Conservation (phyloP, 2,797 vertebrate species). For the Meriones psammophilus region DNA sequence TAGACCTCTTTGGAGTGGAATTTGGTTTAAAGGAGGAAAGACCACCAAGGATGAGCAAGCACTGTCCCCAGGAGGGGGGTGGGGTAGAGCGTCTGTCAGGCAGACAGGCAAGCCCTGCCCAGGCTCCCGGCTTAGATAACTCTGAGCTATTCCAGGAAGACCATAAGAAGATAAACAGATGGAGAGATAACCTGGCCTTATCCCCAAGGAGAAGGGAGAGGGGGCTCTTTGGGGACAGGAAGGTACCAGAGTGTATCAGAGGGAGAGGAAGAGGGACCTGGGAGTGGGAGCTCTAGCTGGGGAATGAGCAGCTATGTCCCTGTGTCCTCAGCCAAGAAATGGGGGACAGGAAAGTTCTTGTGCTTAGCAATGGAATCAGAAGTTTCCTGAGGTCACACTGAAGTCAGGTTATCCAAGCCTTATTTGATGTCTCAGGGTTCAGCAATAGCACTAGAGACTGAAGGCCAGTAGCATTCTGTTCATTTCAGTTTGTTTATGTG, state of each 20-base stretch:
- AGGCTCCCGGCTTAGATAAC: constrained; percentile 60
- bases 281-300: neutral
- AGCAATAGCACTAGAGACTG: accelerated
- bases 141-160: constrained; percentile 76
- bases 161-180: constrained; percentile 79
- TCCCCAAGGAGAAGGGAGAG: constrained; percentile 1
- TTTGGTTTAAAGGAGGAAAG: constrained; percentile 64
- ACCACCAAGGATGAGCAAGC: accelerated
- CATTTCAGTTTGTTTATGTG: neutral
- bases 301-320: too few species aligned
- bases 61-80: neutral
- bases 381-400: neutral
- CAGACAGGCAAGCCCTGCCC: neutral
- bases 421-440: neutral
- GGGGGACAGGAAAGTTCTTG: neutral
- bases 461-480: neutral
- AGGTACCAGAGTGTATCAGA: neutral
- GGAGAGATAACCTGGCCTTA: constrained; percentile 74
- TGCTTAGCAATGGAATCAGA: neutral
- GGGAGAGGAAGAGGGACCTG: neutral
- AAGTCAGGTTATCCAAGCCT: neutral
- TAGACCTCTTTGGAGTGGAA: constrained; percentile 65
- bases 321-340: neutral
- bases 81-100: neutral
- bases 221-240: constrained; percentile 11